Conservation (phyloP, 2,888 invertebrate genomes). For the Thyatira batis region DNA sequence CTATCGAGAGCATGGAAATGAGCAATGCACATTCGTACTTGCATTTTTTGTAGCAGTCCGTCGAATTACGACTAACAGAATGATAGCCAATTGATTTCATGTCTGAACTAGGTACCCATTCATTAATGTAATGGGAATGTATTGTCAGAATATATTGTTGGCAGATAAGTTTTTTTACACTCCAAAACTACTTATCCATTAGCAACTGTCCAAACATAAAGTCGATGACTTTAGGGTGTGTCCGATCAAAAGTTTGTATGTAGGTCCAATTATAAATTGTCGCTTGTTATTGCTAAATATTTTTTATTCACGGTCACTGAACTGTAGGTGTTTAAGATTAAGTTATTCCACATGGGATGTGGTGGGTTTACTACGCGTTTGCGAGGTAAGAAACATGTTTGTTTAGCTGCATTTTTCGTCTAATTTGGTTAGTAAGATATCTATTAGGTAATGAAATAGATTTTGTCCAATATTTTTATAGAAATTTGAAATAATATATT, state of each 20-base stretch:
- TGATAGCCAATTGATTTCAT: conserved; percentile 51
- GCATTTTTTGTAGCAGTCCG: conserved; percentile 30
- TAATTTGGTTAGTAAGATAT: too few species aligned
- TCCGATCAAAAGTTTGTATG: conserved; percentile 36
- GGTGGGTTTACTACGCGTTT: not conserved
- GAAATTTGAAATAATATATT: too few species aligned
- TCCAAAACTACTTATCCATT: conserved; percentile 42
- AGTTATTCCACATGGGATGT: not conserved
- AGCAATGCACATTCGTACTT: not conserved
- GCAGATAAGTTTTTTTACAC: conserved; percentile 38
- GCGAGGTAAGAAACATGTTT: too few species aligned
- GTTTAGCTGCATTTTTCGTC: not conserved
- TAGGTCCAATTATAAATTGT: conserved; percentile 8
- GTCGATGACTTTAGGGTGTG: conserved; percentile 48
- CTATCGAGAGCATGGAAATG: not conserved
- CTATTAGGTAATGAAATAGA: too few species aligned
- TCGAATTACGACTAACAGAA: conserved; percentile 44
- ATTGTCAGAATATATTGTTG: conserved; percentile 42
- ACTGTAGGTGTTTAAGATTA: not conserved
- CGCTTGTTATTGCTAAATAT: not conserved
- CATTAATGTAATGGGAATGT: conserved; percentile 60
- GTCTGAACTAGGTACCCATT: conserved; percentile 47
- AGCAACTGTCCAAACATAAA: conserved; percentile 51
- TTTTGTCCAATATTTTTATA: too few species aligned
- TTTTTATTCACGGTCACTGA: not conserved